Evolutionary conservation across 23 tunicate genomes (phyloP).

Genomic region (Styela clava): DNA sequence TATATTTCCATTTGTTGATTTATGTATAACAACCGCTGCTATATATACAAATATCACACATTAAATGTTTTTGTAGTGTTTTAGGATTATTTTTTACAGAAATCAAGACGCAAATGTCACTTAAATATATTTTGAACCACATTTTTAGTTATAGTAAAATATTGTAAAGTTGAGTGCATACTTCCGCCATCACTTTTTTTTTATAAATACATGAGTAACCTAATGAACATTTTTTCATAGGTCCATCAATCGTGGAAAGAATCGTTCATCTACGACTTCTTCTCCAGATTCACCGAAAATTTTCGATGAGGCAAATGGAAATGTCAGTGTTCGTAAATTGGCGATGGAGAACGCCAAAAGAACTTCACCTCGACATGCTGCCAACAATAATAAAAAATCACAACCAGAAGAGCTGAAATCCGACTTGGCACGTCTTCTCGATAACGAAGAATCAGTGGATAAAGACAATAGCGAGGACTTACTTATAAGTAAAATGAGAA

Average conservation of each 20-base stretch:
- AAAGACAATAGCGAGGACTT: constrained; percentile 3
- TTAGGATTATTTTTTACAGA: no score
- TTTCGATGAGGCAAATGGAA: background rate
- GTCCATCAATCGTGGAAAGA: constrained; percentile 12
- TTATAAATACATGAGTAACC: no score
- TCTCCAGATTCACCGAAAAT: background rate
- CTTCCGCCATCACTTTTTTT: no score
- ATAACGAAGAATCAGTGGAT: constrained; percentile 14
- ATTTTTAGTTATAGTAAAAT: no score
- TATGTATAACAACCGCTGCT: no score
- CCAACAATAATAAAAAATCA: constrained; percentile 17
- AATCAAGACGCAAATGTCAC: no score
- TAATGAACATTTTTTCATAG: no score
- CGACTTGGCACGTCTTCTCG: constrained; percentile 19
- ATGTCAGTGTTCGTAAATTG: background rate
- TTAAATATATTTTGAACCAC: no score
- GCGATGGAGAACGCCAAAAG: background rate
- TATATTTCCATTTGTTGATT: no score
- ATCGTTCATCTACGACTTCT: constrained; percentile 6
- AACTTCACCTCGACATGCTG: background rate
- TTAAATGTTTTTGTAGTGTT: no score
- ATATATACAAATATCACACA: no score
- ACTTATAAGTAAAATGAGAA: constrained; percentile 9
- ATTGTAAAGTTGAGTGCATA: no score
- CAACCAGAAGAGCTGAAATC: background rate